Evolutionary conservation across 1,140 invertebrate species (phyloP).

Genomic region (Caerostris extrusa): DNA sequence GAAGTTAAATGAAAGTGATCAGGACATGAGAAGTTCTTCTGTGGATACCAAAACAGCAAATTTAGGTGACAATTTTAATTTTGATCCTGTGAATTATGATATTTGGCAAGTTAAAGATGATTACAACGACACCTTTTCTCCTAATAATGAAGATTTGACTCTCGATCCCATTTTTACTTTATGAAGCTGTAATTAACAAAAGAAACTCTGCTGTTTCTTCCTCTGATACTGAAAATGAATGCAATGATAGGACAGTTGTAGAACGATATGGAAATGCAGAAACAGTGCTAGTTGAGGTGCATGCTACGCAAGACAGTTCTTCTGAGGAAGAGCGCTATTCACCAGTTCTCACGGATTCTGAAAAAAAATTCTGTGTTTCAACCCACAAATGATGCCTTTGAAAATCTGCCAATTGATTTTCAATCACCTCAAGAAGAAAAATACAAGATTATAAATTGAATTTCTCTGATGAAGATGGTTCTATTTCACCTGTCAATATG

Average conservation of each 20-base stretch:
- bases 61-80: background rate
- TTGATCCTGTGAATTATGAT: background rate
- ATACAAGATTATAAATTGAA: constrained; percentile 41
- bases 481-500: background rate
- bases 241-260: constrained; percentile 69
- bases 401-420: background rate
- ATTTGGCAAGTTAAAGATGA: background rate
- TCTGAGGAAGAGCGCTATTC: constrained; percentile 66
- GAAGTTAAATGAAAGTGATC: constrained; percentile 56
- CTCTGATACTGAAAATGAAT: constrained; percentile 56
- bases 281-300: constrained; percentile 78
- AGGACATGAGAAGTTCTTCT: background rate
- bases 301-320: constrained; percentile 78
- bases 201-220: constrained; percentile 31
- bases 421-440: constrained; percentile 19
- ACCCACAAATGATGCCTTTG: background rate
- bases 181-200: constrained; percentile 61
- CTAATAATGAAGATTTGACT: constrained; percentile 42
- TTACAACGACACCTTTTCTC: background rate
- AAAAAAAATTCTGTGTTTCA: background rate
- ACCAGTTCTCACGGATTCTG: background rate
- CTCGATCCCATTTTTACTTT: constrained; percentile 65
- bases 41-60: background rate
- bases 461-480: constrained; percentile 52
- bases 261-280: constrained; percentile 79